Evolutionary conservation across 1,140 invertebrate genomes (phyloP).

Genomic region (Philaenus spumarius): DNA sequence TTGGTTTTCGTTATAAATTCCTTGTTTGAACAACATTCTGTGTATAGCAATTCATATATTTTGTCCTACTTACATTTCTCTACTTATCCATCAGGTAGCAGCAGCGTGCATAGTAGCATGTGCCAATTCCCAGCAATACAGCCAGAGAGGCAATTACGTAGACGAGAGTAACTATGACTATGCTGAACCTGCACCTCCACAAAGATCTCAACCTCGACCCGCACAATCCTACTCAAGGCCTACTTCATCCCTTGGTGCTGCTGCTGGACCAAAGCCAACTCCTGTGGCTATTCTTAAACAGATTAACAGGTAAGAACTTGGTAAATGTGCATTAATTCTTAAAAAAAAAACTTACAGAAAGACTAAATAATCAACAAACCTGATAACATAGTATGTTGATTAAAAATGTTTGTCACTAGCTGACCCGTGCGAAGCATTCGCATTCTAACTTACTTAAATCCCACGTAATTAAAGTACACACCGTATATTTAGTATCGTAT

Average conservation of each 20-base stretch:
- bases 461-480: too few species aligned
- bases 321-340: too few species aligned
- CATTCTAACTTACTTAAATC: too few species aligned
- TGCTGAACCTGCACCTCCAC: constrained; percentile 36
- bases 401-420: too few species aligned
- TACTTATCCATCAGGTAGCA: constrained; percentile 4
- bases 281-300: constrained; percentile 77
- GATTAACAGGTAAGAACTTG: constrained; percentile 69
- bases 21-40: too few species aligned
- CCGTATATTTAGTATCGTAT: too few species aligned
- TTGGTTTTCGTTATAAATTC: too few species aligned
- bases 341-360: too few species aligned
- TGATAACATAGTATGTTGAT: too few species aligned
- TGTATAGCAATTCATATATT: too few species aligned
- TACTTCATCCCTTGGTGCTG: constrained; percentile 36
- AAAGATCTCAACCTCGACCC: constrained; percentile 47
- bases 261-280: constrained; percentile 48
- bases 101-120: constrained; percentile 6
- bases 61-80: background rate
- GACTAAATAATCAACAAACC: too few species aligned
- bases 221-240: constrained; percentile 42
- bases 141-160: constrained; percentile 32
- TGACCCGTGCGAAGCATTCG: too few species aligned
- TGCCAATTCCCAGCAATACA: background rate
- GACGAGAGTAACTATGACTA: constrained; percentile 55